phyloP scores from a whole-genome alignment of 2,113 vertebrate genomes.

The Gulo gulo region DNA sequence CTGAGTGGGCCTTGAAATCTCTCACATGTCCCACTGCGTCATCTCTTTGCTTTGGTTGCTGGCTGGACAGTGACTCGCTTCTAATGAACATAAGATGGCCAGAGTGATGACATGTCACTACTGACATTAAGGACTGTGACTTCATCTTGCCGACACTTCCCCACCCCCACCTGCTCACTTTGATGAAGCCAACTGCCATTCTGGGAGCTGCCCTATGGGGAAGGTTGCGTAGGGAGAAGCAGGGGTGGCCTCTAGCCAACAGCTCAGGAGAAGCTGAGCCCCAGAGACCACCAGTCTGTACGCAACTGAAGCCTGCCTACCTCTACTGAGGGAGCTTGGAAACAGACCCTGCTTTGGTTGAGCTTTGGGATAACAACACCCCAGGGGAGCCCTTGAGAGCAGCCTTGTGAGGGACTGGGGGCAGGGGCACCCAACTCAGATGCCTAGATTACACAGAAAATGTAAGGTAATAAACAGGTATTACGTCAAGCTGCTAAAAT shows the following conservation, averaged over 20 bases:
- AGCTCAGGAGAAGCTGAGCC: background rate
- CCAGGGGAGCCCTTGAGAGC: background rate
- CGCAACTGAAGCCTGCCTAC: too few species aligned
- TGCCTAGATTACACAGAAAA: too few species aligned
- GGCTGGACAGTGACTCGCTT: background rate
- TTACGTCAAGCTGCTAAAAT: background rate
- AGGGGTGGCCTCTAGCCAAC: background rate
- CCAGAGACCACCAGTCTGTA: background rate
- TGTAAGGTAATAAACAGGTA: background rate
- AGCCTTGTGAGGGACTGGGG: background rate
- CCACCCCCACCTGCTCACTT: background rate
- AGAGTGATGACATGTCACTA: background rate
- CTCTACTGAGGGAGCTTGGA: background rate
- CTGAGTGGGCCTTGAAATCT: background rate
- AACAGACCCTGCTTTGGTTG: background rate
- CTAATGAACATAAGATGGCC: background rate
- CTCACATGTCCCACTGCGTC: background rate
- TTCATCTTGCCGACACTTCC: background rate
- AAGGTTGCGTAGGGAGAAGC: fast-evolving
- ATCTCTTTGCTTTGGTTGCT: background rate
- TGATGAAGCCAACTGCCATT: background rate
- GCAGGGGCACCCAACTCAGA: background rate
- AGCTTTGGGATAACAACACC: background rate
- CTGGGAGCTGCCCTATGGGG: background rate
- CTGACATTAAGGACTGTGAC: background rate